Base-by-base conservation (phyloP, 2,113 vertebrate genomes). In the Petroica traversi region DNA sequence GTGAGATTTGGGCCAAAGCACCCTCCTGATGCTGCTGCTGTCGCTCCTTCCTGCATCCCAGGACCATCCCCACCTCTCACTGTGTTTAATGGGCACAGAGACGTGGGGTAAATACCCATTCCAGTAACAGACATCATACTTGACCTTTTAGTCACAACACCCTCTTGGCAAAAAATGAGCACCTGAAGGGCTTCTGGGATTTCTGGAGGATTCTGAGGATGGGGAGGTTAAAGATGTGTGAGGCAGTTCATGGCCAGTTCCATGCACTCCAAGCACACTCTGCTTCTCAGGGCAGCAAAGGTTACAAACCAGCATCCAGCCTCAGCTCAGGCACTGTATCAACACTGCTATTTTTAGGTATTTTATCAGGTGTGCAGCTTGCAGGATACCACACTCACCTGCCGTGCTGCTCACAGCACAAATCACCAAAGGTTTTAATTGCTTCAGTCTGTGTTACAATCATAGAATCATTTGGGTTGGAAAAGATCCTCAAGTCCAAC, bases 181-280 rank as follows among this genome's bases (percentile, higher is more conserved):
- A 85, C 36, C 24, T 77, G 0, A 4, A 67, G 34, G 61, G 69
- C 68, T 89, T 64, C 40, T 82, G 52, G 38, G 54, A 55, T 80
- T 72, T 48, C 52, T 1, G 1, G 19, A 74, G 46, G 45, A 62
- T 73, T 89, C 31, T 54, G 31, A 25, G 74, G 78, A n/a, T 22
- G 24, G 43, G 13, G 72, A 57, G 77, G 58, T 61, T 80, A 46
- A 74, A 81, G 68, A 11, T 5, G 0, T 8, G 23, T 54, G 61
- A 81, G 45, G n/a, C 15, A 57, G 41, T 29, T 78, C 48, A 34
- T 14, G 24, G 24, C 19, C 11, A 6, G 55, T 23, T 74, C n/a
- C n/a, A n/a, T n/a, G n/a, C 33, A n/a, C 11, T 49, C 38, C 20
- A 31, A 51, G 49, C 49, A 46, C 0, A 0, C 25, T 85, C 38